These are phyloP conservation scores for Ceratina australensis DNA, from an alignment of 1,140 invertebrate species.

Conservation along the genomic window DNA sequence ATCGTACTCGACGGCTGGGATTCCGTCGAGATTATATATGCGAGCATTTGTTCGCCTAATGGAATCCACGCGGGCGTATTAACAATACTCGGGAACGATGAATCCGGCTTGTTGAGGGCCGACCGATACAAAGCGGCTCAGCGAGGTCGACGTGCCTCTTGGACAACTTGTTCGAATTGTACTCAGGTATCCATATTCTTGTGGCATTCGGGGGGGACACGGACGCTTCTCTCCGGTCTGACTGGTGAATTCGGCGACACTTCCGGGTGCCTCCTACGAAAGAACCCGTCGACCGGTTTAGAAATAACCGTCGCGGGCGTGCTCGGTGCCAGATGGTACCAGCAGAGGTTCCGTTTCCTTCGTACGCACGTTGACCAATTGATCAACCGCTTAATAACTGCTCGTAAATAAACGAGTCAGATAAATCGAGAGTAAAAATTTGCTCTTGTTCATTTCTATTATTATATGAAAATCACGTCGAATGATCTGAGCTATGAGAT, in stretches of 20 bases:
- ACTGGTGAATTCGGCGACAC: slow-evolving; percentile 7
- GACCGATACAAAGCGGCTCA: slow-evolving; percentile 25
- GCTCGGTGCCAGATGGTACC: slow-evolving; percentile 6
- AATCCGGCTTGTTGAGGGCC: slow-evolving; percentile 32
- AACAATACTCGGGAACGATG: slow-evolving; percentile 55
- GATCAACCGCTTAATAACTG: too few relatives aligned
- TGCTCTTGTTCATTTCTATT: too few relatives aligned
- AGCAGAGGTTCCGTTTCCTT: neutral
- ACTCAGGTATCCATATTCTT: slow-evolving; percentile 17
- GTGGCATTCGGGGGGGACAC: neutral
- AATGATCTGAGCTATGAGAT: too few relatives aligned
- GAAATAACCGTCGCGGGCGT: slow-evolving; percentile 15
- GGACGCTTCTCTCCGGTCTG: neutral
- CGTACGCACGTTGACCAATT: neutral
- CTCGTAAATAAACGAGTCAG: too few relatives aligned
- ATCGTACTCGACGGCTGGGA: slow-evolving; percentile 24
- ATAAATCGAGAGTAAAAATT: too few relatives aligned
- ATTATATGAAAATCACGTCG: too few relatives aligned
- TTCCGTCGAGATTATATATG: slow-evolving; percentile 53
- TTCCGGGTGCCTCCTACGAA: slow-evolving; percentile 45
- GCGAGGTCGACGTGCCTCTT: neutral
- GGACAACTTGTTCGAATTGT: neutral
- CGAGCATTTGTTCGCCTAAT: slow-evolving; percentile 56
- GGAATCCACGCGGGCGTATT: slow-evolving; percentile 45
- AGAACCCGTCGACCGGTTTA: slow-evolving; percentile 39